Conservation (phyloP, 1,140 invertebrate species). For the Bombus polaris region DNA sequence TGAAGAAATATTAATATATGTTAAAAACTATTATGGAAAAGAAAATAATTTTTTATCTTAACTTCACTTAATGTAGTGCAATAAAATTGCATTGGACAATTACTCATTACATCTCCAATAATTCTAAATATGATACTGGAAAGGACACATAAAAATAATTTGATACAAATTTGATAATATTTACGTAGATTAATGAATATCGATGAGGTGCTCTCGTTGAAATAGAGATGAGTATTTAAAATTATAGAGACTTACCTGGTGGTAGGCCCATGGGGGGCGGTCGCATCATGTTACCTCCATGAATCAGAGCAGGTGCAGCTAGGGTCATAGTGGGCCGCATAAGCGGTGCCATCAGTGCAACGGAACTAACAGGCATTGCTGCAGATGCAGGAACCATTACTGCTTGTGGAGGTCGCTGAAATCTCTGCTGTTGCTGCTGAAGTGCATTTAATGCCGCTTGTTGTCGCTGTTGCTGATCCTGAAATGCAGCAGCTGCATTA, state of each 20-base stretch:
- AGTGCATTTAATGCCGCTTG: conserved; percentile 77
- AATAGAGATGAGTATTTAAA: conserved; percentile 44
- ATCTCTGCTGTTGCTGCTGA: conserved; percentile 76
- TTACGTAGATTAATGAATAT: conserved; percentile 26
- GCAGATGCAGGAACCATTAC: conserved; percentile 80
- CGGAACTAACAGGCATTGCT: conserved; percentile 83
- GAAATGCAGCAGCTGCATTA: conserved; percentile 77
- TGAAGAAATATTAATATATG: background rate
- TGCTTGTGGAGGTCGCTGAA: conserved; percentile 76
- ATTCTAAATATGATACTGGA: conserved; percentile 18
- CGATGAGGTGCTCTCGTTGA: conserved; percentile 31
- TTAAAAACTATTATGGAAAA: background rate
- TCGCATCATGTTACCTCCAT: conserved; percentile 89
- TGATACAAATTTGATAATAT: conserved; percentile 12
- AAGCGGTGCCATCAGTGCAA: conserved; percentile 85
- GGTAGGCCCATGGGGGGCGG: conserved; percentile 88
- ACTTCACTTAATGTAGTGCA: background rate
- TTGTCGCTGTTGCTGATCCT: conserved; percentile 81
- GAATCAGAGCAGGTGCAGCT: conserved; percentile 87
- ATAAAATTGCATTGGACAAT: background rate
- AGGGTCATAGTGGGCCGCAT: conserved; percentile 86
- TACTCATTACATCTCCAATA: conserved; percentile 8
- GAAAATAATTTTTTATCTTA: background rate
- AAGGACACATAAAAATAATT: conserved; percentile 28
- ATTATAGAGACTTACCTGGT: conserved; percentile 85